phyloP scores from a whole-genome alignment of 1,140 invertebrate genomes.

The Liolophura sinensis region DNA sequence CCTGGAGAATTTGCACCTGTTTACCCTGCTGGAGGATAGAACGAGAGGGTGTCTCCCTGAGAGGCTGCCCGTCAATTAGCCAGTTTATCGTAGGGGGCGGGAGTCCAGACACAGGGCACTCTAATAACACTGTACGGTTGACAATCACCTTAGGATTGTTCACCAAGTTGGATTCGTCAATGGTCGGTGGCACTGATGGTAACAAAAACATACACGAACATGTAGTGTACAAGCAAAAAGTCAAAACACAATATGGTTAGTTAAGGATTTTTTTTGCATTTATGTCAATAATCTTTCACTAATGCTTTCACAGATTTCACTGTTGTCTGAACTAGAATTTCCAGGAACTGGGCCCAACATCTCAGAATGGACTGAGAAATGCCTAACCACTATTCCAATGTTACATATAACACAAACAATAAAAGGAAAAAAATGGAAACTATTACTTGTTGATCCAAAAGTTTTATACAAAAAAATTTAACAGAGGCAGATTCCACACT shows the following conservation, averaged over 20 bases:
- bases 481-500: too few species aligned
- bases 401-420: too few species aligned
- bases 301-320: too few species aligned
- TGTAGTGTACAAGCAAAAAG: constrained; percentile 1
- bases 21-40: constrained; percentile 11
- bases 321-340: too few species aligned
- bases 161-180: constrained; percentile 63
- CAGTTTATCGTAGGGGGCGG: constrained; percentile 57
- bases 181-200: constrained; percentile 57
- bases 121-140: constrained; percentile 51
- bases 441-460: too few species aligned
- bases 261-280: background rate
- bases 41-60: constrained; percentile 7
- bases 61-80: constrained; percentile 42
- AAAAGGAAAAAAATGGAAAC: too few species aligned
- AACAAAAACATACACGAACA: background rate
- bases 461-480: too few species aligned
- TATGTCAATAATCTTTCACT: too few species aligned
- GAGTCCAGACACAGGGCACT: constrained; percentile 60
- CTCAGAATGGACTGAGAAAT: too few species aligned
- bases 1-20: constrained; percentile 35
- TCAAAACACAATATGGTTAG: background rate
- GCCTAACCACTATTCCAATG: too few species aligned
- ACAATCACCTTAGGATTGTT: constrained; percentile 48
- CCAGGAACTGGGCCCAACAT: too few species aligned